Base-by-base conservation (phyloP, 2,113 vertebrate genomes). In the Empidonax alnorum region DNA sequence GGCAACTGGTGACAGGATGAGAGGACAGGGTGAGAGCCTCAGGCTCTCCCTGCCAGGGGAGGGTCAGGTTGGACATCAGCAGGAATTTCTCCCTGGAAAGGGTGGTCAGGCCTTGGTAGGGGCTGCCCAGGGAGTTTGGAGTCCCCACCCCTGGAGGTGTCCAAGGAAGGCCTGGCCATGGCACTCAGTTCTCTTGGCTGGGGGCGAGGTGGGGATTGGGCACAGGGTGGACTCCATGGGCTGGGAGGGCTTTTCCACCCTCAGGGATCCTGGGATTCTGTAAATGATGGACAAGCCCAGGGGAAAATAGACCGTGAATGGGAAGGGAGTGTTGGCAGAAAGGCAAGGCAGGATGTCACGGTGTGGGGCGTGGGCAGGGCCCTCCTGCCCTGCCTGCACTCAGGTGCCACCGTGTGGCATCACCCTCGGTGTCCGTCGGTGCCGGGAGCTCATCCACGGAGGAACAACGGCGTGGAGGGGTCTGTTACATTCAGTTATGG, bases 381-480 rank as follows among this genome's bases (percentile, higher is more conserved):
- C 76, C 67, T 46, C 76, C 68, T 46, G 37, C 58, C 6, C 17
- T 27, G 21, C 59, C 47, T 20, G 37, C 24, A 11, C 14, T 3
- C 8, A 1, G 59, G 59, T 47, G 62, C 5, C 56, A 2, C 65
- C 12, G 2, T 4, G 20, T 7, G 59, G 30, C 9, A 6, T 42
- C 42, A 6, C 39, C 39, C 74, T 28, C 18, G 0, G 33, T 33
- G 58, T 53, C 33, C 50, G 9, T 52, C 25, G 15, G 50, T 15
- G 25, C 74, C n/a, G 61, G 41, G 56, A 74, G 52, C 85, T 35
- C 23, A 0, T 5, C 63, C 16, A 1, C 7, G 4, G 52, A 15
- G 56, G 37, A 59, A 12, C 6, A 11, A 7, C 1, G 2, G 3
- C 17, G 1, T 0, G 84, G 84, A 2, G 2, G 55, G n/a, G 20